phyloP scores from a whole-genome alignment of 2,113 vertebrate genomes.

The Callopanchax toddi region DNA sequence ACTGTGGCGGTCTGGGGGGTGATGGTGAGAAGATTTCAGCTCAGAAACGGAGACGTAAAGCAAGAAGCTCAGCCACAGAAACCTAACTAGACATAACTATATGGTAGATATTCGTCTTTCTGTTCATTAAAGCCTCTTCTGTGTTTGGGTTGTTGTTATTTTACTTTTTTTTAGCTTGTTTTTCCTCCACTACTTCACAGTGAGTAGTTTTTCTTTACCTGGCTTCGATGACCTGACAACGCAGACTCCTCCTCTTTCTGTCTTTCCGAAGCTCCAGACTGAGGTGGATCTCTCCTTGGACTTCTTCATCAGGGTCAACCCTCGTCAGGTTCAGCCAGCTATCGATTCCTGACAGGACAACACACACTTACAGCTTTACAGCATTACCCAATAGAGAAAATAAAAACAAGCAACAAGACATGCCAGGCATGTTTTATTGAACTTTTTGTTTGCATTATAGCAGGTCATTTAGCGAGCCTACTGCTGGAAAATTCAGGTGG shows the following conservation, averaged over 20 bases:
- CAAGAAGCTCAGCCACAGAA: constrained; percentile 12
- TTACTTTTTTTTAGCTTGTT: no score
- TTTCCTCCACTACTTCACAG: neutral
- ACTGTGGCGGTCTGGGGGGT: constrained; percentile 48
- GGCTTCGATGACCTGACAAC: constrained; percentile 87
- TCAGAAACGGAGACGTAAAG: constrained; percentile 13
- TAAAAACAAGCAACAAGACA: neutral
- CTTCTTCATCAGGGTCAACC: constrained; percentile 86
- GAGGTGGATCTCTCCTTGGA: constrained; percentile 89
- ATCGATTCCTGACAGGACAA: constrained; percentile 80
- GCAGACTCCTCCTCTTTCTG: constrained; percentile 69
- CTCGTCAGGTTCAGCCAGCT: constrained; percentile 88
- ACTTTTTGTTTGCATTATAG: neutral
- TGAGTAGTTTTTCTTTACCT: constrained; percentile 71
- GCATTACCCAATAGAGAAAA: no score
- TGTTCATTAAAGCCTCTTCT: no score
- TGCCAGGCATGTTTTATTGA: no score
- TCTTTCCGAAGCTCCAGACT: constrained; percentile 77
- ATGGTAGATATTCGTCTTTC: no score
- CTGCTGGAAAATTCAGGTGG: neutral
- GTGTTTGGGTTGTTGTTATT: no score
- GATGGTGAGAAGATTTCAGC: constrained; percentile 41
- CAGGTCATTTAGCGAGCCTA: neutral
- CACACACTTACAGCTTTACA: constrained; percentile 5
- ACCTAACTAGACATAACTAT: neutral